phyloP scores from a whole-genome alignment of 2,888 invertebrate species.

The Agrilus biguttatus region DNA sequence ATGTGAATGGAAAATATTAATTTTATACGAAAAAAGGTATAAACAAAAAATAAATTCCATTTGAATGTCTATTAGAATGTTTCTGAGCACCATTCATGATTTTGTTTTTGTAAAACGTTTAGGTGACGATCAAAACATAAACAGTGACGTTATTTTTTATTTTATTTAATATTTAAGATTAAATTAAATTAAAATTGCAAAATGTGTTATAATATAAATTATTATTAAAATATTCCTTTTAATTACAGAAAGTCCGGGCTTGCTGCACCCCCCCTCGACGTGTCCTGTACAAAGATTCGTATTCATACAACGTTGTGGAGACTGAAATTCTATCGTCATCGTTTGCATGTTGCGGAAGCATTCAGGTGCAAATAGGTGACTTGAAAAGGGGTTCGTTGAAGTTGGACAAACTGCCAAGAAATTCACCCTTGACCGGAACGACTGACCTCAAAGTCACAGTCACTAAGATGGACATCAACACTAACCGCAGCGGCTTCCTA shows the following conservation, averaged over 20 bases:
- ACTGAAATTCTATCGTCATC: conserved; percentile 14
- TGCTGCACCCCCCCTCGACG: conserved; percentile 14
- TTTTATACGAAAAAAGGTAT: too few relatives aligned
- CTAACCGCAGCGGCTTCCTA: conserved; percentile 32
- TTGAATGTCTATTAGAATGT: too few relatives aligned
- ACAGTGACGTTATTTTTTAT: too few relatives aligned
- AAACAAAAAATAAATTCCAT: too few relatives aligned
- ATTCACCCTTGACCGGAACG: conserved; percentile 17
- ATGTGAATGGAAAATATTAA: too few relatives aligned
- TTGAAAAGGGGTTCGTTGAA: conserved; percentile 16
- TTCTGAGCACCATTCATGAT: too few relatives aligned
- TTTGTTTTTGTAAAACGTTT: too few relatives aligned
- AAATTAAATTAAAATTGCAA: too few relatives aligned
- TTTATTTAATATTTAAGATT: too few relatives aligned
- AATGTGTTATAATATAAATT: too few relatives aligned
- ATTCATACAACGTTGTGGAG: conserved; percentile 8
- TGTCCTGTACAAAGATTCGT: conserved; percentile 10
- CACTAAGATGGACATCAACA: conserved; percentile 16
- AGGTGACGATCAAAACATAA: too few relatives aligned
- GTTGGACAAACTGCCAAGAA: conserved; percentile 12
- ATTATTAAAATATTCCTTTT: too few relatives aligned
- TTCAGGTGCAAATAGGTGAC: conserved; percentile 17
- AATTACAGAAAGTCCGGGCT: conserved; percentile 8
- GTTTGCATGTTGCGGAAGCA: conserved; percentile 15
- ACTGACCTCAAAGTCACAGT: conserved; percentile 14